Conservation (phyloP, 2,113 vertebrate genomes). For the Herpetotheres cachinnans region DNA sequence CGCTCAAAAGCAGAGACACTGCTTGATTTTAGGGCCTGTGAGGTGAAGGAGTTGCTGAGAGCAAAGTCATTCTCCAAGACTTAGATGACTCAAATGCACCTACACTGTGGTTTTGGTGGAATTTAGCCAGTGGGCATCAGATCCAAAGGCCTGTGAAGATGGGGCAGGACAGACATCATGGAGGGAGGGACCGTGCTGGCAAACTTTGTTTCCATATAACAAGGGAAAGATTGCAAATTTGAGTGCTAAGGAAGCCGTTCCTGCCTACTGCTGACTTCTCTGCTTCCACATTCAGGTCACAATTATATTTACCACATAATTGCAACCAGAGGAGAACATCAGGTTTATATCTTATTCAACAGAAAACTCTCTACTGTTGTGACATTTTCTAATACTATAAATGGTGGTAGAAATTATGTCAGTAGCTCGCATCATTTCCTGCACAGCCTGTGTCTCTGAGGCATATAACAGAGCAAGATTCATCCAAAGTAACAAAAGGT, state of each 20-base stretch:
- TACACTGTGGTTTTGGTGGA: background rate
- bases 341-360: background rate
- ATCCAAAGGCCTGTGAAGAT: background rate
- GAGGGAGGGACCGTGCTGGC: background rate
- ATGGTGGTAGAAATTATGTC: background rate
- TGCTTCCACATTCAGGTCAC: background rate
- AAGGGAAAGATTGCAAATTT: background rate
- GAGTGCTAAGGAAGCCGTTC: background rate
- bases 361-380: background rate
- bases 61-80: background rate
- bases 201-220: conserved; percentile 13
- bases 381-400: background rate
- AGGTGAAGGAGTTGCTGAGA: background rate
- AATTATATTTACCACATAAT: background rate
- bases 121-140: background rate
- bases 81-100: background rate
- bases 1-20: background rate
- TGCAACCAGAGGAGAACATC: background rate
- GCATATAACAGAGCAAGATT: background rate
- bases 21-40: background rate
- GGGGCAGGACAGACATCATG: background rate
- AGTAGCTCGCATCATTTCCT: background rate
- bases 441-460: background rate
- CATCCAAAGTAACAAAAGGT: background rate
- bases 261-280: background rate